phyloP scores from a whole-genome alignment of 2,797 vertebrate genomes.

The Eulemur rubriventer region DNA sequence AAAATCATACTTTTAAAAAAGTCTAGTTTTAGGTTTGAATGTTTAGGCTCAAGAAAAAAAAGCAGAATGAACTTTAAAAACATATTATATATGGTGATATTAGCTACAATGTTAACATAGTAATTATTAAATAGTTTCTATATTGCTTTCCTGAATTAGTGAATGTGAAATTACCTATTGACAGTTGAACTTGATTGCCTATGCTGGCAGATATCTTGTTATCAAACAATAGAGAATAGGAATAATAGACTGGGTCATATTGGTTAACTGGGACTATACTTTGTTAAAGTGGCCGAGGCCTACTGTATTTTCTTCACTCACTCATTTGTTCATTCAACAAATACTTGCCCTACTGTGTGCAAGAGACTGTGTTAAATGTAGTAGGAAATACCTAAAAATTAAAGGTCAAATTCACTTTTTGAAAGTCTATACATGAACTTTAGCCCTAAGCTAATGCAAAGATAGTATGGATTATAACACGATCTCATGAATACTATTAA shows the following conservation, averaged over 20 bases:
- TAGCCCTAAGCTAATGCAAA: not conserved
- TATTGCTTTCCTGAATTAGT: slow-evolving; percentile 1
- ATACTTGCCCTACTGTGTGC: not conserved
- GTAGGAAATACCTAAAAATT: not conserved
- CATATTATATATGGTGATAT: not conserved
- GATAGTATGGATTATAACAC: not conserved
- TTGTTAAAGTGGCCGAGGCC: not conserved
- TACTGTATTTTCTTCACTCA: not conserved
- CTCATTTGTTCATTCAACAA: not conserved
- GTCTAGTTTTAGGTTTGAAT: not conserved
- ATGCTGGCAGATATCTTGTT: not conserved
- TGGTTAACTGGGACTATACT: not conserved
- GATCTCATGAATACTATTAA: not conserved
- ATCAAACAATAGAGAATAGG: not conserved
- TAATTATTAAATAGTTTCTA: not conserved
- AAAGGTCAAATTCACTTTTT: not conserved
- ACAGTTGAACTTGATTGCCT: not conserved
- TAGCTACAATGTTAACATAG: not conserved
- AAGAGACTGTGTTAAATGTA: not conserved
- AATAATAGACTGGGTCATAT: not conserved
- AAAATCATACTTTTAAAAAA: not conserved
- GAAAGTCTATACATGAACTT: not conserved
- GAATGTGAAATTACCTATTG: not conserved
- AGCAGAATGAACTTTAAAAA: not conserved
- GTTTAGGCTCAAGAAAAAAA: not conserved